Percentiles rank a stretch among this genome's conserved stretches.
Evolutionary conservation across 2,797 vertebrate species (phyloP).

Genomic region (Amblyopsis hoosieri): DNA sequence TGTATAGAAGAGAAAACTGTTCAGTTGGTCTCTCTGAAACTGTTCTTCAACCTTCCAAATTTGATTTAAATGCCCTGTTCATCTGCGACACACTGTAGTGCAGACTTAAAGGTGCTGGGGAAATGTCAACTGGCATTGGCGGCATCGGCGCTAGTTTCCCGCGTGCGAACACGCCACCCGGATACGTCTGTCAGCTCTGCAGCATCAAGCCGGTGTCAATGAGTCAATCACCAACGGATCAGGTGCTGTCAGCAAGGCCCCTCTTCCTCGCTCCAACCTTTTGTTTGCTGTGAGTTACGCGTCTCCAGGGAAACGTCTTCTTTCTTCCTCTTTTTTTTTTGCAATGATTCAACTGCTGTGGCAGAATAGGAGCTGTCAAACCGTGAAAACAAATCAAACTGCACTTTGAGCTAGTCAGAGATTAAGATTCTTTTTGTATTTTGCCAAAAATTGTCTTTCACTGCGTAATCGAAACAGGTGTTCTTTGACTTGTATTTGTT

Average conservation of each 20-base stretch:
- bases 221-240: slow-evolving; percentile 32
- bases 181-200: slow-evolving; percentile 18
- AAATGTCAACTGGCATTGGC: slow-evolving; percentile 10
- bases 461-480: slow-evolving; percentile 20
- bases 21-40: not conserved
- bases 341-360: slow-evolving; percentile 22
- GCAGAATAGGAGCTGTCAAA: slow-evolving; percentile 24
- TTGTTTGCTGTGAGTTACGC: slow-evolving; percentile 25
- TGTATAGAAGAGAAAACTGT: not conserved
- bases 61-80: not conserved
- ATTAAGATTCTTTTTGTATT: slow-evolving; percentile 56
- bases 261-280: slow-evolving; percentile 18
- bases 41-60: no score
- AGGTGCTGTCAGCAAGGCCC: slow-evolving; percentile 19
- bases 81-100: not conserved
- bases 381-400: slow-evolving; percentile 59
- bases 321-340: not conserved
- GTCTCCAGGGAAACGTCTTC: slow-evolving; percentile 12
- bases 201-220: slow-evolving; percentile 33
- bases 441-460: slow-evolving; percentile 33
- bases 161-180: slow-evolving; percentile 4
- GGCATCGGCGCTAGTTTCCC: not conserved
- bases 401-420: slow-evolving; percentile 41
- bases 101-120: slow-evolving; percentile 16
- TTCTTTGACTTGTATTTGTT: slow-evolving; percentile 52